These are phyloP conservation scores for Mesodorylaimus sp. DNA, from an alignment of 2,888 invertebrate genomes.

Conservation along the genomic window DNA sequence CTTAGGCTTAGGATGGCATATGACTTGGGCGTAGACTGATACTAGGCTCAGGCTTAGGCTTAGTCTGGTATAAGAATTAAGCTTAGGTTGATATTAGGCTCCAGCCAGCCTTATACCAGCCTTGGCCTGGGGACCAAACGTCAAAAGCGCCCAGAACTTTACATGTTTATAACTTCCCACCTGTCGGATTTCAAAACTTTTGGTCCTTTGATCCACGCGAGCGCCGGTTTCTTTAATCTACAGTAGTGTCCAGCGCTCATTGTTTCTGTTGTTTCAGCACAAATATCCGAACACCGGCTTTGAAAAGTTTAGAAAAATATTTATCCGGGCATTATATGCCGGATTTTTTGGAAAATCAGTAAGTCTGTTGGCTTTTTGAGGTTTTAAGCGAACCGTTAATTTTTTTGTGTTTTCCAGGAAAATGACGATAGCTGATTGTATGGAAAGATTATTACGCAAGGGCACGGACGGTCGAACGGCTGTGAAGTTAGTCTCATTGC, in stretches of 20 bases:
- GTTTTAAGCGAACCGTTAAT: slow-evolving; percentile 1
- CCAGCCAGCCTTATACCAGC: too few species aligned
- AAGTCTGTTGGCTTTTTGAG: slow-evolving; percentile 15
- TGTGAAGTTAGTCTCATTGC: slow-evolving; percentile 55
- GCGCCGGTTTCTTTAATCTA: neutral
- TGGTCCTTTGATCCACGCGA: neutral
- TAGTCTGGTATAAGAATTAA: too few species aligned
- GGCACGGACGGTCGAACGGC: slow-evolving; percentile 67
- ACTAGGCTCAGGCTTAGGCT: too few species aligned
- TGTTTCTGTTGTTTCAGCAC: slow-evolving; percentile 34
- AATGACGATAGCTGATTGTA: slow-evolving; percentile 50
- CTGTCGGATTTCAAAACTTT: too few species aligned
- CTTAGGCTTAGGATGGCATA: too few species aligned
- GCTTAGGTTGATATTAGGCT: too few species aligned
- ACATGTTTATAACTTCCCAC: too few species aligned
- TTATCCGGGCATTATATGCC: slow-evolving; percentile 37
- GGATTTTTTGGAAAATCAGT: slow-evolving; percentile 54
- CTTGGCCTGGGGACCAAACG: too few species aligned
- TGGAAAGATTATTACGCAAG: slow-evolving; percentile 59
- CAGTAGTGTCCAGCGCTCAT: neutral
- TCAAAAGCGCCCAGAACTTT: too few species aligned
- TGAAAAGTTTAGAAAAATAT: slow-evolving; percentile 13
- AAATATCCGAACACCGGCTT: slow-evolving; percentile 50
- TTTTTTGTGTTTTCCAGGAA: slow-evolving; percentile 19
- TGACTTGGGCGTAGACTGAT: too few species aligned